These are phyloP conservation scores for Rhodinocichla rosea DNA, from an alignment of 2,113 vertebrate species.

Conservation along the genomic window DNA sequence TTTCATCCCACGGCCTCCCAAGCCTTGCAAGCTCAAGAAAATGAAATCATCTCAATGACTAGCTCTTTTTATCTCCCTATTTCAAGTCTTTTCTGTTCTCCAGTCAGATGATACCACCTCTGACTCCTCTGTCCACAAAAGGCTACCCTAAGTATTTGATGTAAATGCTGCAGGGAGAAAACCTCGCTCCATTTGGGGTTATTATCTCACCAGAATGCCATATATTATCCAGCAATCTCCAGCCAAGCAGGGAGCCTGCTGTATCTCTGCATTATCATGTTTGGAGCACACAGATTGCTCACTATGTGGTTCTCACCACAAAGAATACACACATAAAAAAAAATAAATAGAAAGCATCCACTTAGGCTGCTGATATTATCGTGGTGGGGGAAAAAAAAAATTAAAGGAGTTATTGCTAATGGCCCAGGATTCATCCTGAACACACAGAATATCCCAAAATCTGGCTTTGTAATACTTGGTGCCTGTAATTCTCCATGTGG, in stretches of 20 bases:
- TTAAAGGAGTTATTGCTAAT: rapidly evolving
- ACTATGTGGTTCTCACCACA: background rate
- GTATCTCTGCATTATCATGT: slow-evolving; percentile 4
- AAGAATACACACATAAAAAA: background rate
- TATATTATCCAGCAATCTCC: slow-evolving; percentile 26
- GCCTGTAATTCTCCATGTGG: background rate
- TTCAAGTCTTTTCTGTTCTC: background rate
- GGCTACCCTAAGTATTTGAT: background rate
- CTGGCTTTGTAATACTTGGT: background rate
- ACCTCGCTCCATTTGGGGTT: background rate
- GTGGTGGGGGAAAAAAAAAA: no score
- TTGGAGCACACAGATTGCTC: background rate
- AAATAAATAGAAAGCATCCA: background rate
- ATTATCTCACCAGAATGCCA: slow-evolving; percentile 41
- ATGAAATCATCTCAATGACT: background rate
- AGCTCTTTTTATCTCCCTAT: background rate
- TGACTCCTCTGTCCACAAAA: slow-evolving; percentile 19
- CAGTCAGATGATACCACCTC: background rate
- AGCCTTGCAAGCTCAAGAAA: background rate
- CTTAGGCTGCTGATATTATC: background rate
- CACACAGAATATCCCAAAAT: background rate
- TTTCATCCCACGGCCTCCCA: background rate
- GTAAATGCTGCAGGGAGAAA: background rate
- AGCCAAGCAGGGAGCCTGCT: background rate
- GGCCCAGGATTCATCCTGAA: background rate